These are phyloP conservation scores for Hydroisotoma schaefferi DNA, from an alignment of 2,888 invertebrate genomes.

Conservation along the genomic window DNA sequence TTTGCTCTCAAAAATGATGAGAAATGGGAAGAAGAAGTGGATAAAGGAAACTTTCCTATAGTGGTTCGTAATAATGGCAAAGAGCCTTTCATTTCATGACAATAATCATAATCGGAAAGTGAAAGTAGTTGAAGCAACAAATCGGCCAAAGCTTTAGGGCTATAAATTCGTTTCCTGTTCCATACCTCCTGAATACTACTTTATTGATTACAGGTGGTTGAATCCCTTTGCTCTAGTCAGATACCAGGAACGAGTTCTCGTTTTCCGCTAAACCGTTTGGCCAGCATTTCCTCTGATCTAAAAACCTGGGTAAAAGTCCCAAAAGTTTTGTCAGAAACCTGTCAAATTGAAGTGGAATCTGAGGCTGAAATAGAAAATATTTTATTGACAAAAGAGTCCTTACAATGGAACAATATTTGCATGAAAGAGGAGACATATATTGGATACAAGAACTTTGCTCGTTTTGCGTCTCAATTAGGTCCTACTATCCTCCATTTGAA, in stretches of 20 bases:
- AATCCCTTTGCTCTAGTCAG: not conserved
- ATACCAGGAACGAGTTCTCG: not conserved
- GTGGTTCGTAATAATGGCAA: too few relatives aligned
- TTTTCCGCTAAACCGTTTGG: not conserved
- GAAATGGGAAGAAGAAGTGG: too few relatives aligned
- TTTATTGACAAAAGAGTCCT: not conserved
- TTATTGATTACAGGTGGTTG: not conserved
- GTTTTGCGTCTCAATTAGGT: conserved; percentile 8
- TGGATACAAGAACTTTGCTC: conserved; percentile 3
- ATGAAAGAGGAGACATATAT: conserved; percentile 8
- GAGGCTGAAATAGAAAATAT: conserved; percentile 6
- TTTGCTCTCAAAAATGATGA: too few relatives aligned
- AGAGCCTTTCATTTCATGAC: too few relatives aligned
- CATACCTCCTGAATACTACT: too few relatives aligned
- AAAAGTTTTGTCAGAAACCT: not conserved
- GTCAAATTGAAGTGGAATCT: conserved; percentile 7
- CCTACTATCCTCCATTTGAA: conserved; percentile 7
- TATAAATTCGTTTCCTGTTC: too few relatives aligned
- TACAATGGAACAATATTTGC: conserved; percentile 9
- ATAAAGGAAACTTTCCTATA: too few relatives aligned
- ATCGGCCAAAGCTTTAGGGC: too few relatives aligned
- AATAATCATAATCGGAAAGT: too few relatives aligned
- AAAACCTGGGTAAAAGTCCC: conserved; percentile 1
- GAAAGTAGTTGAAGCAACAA: too few relatives aligned
- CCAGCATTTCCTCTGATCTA: not conserved